A percentile compares a stretch with the other conserved stretches of the same genome.
Conservation (phyloP, 2,888 invertebrate species). For the Brachyopa scutellaris region DNA sequence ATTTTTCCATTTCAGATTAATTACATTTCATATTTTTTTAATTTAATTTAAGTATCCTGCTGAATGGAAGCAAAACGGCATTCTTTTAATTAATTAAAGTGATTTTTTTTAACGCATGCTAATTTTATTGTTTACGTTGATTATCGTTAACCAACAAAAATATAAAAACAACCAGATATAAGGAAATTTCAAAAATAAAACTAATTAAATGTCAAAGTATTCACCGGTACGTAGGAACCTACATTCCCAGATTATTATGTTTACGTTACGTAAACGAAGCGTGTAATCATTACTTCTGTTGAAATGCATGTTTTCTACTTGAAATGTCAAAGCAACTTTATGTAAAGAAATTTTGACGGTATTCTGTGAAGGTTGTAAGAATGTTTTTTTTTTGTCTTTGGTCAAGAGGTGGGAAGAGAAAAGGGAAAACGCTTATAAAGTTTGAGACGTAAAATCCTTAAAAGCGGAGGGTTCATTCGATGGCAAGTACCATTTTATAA, state of each 20-base stretch:
- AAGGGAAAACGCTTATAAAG: background rate
- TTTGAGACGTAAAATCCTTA: background rate
- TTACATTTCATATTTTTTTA: conserved; percentile 30
- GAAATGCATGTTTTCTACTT: background rate
- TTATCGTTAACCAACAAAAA: too few relatives aligned
- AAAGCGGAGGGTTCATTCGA: background rate
- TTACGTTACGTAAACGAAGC: background rate
- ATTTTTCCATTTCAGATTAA: conserved; percentile 35
- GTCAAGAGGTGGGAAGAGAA: background rate
- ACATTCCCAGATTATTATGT: background rate
- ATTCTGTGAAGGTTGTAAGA: background rate
- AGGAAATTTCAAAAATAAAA: too few relatives aligned
- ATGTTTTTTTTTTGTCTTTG: background rate
- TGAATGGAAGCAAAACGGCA: background rate
- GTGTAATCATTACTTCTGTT: background rate
- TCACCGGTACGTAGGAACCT: too few relatives aligned
- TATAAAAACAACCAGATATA: too few relatives aligned
- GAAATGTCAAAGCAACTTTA: background rate
- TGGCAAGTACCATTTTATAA: too few relatives aligned
- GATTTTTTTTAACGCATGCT: background rate
- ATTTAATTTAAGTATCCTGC: conserved; percentile 10
- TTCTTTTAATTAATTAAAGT: conserved; percentile 3
- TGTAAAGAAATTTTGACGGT: background rate
- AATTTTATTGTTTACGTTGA: background rate
- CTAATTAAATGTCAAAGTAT: too few relatives aligned